phyloP scores from a whole-genome alignment of 2,113 vertebrate species.

The Psammodynastes pulverulentus region DNA sequence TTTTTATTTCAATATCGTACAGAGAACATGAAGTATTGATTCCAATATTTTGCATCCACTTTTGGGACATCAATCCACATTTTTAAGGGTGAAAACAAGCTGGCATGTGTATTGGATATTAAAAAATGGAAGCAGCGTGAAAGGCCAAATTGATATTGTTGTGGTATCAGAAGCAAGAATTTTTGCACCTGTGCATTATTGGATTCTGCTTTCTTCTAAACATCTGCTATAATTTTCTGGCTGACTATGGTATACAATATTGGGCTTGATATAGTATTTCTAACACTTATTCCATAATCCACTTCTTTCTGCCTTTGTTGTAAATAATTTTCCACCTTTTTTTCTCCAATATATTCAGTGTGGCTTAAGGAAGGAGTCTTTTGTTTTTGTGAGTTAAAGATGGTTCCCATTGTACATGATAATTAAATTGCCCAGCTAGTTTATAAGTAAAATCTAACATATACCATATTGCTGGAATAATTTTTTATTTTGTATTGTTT shows the following conservation, averaged over 20 bases:
- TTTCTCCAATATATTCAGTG: neutral
- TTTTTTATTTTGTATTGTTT: slow-evolving; percentile 40
- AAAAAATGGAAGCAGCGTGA: neutral
- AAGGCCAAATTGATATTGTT: neutral
- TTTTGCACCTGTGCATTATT: neutral
- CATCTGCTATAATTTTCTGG: slow-evolving; percentile 21
- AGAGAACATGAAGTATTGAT: neutral
- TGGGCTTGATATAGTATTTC: neutral
- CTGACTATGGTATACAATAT: slow-evolving; percentile 5
- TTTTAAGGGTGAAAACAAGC: neutral
- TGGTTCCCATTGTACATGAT: neutral
- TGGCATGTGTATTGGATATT: neutral
- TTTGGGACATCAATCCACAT: neutral
- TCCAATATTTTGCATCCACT: neutral
- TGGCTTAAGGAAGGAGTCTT: slow-evolving; percentile 1
- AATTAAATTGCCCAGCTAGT: neutral
- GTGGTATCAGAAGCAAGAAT: neutral
- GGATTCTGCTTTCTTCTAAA: neutral
- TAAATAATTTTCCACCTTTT: slow-evolving; percentile 12
- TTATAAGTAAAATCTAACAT: neutral
- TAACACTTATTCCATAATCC: slow-evolving; percentile 16
- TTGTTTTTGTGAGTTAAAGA: slow-evolving; percentile 3
- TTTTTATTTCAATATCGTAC: neutral
- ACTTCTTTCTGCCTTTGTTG: slow-evolving; percentile 13
- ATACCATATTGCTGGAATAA: slow-evolving; percentile 35